Evolutionary conservation across 2,888 invertebrate genomes (phyloP).

Genomic region (Tipula helvola): DNA sequence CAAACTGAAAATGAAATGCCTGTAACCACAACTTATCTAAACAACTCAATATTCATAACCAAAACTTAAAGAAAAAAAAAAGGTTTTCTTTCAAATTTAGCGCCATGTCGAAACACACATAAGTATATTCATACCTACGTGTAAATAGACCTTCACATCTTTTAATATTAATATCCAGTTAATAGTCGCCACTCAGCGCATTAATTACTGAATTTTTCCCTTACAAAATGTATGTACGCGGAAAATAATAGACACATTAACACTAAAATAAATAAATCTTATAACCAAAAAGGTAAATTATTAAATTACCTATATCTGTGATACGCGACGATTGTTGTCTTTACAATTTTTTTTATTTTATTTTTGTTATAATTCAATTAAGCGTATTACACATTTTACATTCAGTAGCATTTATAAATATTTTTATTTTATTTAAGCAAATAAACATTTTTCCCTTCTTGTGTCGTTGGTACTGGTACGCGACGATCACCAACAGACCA

Average conservation of each 20-base stretch:
- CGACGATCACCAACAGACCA: background rate
- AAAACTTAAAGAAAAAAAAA: background rate
- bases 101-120: background rate
- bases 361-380: background rate
- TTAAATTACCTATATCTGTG: background rate
- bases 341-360: background rate
- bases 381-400: background rate
- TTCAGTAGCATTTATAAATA: conserved; percentile 4
- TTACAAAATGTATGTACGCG: background rate
- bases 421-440: background rate
- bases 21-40: background rate
- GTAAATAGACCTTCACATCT: background rate
- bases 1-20: background rate
- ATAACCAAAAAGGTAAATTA: background rate
- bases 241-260: background rate
- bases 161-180: background rate
- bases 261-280: background rate
- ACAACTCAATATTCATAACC: background rate
- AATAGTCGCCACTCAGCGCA: background rate
- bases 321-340: background rate
- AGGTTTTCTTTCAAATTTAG: background rate
- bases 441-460: background rate
- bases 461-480: background rate
- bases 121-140: background rate
- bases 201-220: background rate